Conservation (phyloP, 2,888 invertebrate genomes). For the Hydroisotoma schaefferi region DNA sequence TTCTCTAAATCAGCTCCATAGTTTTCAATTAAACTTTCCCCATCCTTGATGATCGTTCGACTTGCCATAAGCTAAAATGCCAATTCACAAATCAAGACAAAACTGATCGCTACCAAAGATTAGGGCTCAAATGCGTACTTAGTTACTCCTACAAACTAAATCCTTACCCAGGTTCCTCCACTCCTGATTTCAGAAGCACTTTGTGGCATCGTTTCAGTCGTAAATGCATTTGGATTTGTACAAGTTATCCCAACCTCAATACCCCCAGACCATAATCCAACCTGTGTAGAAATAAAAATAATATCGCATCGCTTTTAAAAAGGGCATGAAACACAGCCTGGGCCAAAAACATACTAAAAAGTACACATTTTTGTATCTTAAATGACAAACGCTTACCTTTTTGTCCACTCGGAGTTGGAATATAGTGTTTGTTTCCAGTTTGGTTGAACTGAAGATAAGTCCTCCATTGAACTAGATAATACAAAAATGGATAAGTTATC, state of each 20-base stretch:
- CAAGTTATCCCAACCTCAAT: conserved; percentile 72
- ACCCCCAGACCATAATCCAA: conserved; percentile 74
- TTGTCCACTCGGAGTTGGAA: conserved; percentile 85
- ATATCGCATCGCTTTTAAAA: background rate
- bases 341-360: background rate
- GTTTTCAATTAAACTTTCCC: conserved; percentile 71
- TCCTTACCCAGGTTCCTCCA: conserved; percentile 75
- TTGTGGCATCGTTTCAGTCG: conserved; percentile 60
- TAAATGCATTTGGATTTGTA: conserved; percentile 63
- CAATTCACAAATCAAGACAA: background rate
- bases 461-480: conserved; percentile 79
- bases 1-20: conserved; percentile 82
- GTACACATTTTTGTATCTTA: background rate
- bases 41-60: conserved; percentile 78
- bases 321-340: background rate
- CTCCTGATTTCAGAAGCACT: conserved; percentile 74
- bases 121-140: background rate
- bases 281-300: conserved; percentile 55
- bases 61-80: conserved; percentile 77
- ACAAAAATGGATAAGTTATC: conserved; percentile 1
- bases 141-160: background rate
- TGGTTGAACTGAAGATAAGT: conserved; percentile 76
- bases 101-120: background rate
- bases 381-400: conserved; percentile 62
- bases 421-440: conserved; percentile 72